A percentile compares a stretch with the other conserved stretches of the same genome.
Conservation (phyloP, 2,888 invertebrate species). For the Pterostichus madidus region DNA sequence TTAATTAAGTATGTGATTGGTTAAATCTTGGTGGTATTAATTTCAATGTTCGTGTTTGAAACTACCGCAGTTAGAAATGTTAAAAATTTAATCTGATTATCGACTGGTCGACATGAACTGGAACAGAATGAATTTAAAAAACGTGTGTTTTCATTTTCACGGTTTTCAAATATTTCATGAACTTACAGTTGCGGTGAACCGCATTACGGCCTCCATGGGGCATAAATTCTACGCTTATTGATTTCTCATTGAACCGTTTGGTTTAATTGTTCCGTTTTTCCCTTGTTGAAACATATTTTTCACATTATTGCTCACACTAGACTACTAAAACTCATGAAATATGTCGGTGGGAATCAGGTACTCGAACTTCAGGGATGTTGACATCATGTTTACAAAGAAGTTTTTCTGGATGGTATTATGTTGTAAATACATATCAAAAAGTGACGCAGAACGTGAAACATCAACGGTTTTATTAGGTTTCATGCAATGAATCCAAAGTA, state of each 20-base stretch:
- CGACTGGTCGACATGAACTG: background rate
- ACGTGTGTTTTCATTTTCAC: constrained; percentile 47
- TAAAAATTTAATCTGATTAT: constrained; percentile 20
- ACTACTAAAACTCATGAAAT: constrained; percentile 30
- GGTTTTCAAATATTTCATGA: constrained; percentile 57
- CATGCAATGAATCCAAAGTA: constrained; percentile 24
- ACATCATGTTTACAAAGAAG: constrained; percentile 23
- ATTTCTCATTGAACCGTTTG: constrained; percentile 53
- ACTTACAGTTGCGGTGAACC: constrained; percentile 33
- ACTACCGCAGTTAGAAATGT: background rate
- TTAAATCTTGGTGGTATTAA: too few species aligned
- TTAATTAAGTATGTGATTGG: too few species aligned
- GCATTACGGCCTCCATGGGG: constrained; percentile 43
- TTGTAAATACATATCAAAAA: constrained; percentile 47
- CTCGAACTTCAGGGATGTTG: background rate
- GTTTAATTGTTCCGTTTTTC: constrained; percentile 42
- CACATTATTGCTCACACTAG: constrained; percentile 43
- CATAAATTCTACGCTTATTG: constrained; percentile 61
- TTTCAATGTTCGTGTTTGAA: too few species aligned
- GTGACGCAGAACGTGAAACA: background rate
- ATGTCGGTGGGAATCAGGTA: background rate
- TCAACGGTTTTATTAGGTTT: constrained; percentile 15
- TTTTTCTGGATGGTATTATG: constrained; percentile 19
- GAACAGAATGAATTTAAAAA: constrained; percentile 10
- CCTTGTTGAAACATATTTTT: constrained; percentile 52